Evolutionary conservation across 2,888 invertebrate genomes (phyloP).

Genomic region (Carabus problematicus): DNA sequence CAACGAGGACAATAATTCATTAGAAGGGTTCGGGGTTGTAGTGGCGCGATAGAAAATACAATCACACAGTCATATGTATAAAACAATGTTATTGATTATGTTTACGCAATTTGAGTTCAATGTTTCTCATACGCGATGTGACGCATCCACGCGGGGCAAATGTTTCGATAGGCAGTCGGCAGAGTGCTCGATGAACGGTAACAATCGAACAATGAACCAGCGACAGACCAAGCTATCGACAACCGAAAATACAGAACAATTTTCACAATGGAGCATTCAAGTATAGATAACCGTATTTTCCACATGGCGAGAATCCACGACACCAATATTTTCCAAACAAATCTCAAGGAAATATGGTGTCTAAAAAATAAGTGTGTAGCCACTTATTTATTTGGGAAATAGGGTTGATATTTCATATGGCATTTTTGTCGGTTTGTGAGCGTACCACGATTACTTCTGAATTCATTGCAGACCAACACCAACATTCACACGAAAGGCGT

Average conservation of each 20-base stretch:
- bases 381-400: conserved; percentile 36
- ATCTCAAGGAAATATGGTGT: conserved; percentile 32
- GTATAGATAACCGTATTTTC: conserved; percentile 35
- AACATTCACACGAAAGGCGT: no score
- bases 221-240: no score
- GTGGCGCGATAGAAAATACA: no score
- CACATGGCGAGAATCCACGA: conserved; percentile 22
- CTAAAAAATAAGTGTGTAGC: conserved; percentile 40
- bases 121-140: no score
- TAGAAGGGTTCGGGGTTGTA: no score
- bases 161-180: no score
- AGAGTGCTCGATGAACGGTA: no score
- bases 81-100: no score
- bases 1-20: no score
- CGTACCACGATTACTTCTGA: conserved; percentile 23
- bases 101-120: no score
- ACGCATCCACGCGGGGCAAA: no score
- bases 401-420: conserved; percentile 35
- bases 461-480: conserved; percentile 19
- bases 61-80: no score
- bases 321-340: conserved; percentile 32
- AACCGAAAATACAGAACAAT: conserved; percentile 22
- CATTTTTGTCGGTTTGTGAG: conserved; percentile 11
- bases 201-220: conserved; percentile 11
- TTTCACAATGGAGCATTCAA: conserved; percentile 28